phyloP scores from a whole-genome alignment of 2,797 vertebrate genomes.

The Erpetoichthys calabaricus region DNA sequence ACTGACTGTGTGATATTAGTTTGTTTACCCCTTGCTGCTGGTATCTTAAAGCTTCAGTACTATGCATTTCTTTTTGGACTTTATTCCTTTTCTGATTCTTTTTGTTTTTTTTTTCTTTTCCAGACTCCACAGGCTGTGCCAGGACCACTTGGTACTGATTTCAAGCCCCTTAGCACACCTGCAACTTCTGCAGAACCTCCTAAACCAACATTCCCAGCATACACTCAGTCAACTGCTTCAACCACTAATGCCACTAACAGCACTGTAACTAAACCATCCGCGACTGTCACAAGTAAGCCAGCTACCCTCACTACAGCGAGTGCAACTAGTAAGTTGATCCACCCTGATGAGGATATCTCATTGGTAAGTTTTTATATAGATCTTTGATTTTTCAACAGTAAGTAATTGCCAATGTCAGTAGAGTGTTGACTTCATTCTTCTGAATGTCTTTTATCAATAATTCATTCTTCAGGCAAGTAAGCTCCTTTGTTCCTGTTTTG shows the following conservation, averaged over 20 bases:
- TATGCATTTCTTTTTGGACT: neutral
- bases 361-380: conserved; percentile 82
- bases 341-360: conserved; percentile 99
- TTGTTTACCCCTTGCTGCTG: neutral
- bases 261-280: conserved; percentile 84
- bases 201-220: conserved; percentile 95
- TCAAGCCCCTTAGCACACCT: conserved; percentile 70
- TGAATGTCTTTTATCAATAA: conserved; percentile 25
- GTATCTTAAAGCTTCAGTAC: neutral
- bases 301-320: conserved; percentile 91
- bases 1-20: conserved; percentile 12
- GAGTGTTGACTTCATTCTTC: conserved; percentile 20
- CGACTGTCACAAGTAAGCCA: conserved; percentile 90
- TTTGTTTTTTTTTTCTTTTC: conserved; percentile 22
- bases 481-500: conserved; percentile 16
- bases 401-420: conserved; percentile 47
- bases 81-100: neutral
- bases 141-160: conserved; percentile 68
- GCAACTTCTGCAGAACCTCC: conserved; percentile 71
- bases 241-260: conserved; percentile 85
- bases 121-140: conserved; percentile 81
- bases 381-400: conserved; percentile 55
- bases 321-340: conserved; percentile 99
- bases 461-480: neutral
- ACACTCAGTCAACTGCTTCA: conserved; percentile 83